Conservation (phyloP, 2,888 invertebrate species). For the Maniola hyperantus region DNA sequence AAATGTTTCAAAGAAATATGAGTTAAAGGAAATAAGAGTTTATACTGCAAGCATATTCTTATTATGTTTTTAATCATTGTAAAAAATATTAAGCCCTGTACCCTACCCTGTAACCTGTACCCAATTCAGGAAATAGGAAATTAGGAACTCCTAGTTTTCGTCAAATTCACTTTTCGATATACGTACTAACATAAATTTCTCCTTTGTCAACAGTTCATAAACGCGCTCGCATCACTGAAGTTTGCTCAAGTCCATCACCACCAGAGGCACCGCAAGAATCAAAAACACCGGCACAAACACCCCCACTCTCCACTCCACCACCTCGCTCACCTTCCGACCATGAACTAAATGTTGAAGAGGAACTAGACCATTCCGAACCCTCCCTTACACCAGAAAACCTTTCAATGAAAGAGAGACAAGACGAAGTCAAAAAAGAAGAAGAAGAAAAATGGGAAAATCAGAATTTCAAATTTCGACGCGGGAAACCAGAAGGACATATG, state of each 20-base stretch:
- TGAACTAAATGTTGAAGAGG: slow-evolving; percentile 82
- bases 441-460: slow-evolving; percentile 73
- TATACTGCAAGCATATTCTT: background rate
- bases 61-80: background rate
- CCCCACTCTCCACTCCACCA: slow-evolving; percentile 66
- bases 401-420: slow-evolving; percentile 87
- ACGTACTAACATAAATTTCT: slow-evolving; percentile 14
- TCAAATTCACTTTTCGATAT: too few relatives aligned
- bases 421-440: slow-evolving; percentile 78
- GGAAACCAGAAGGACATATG: slow-evolving; percentile 50
- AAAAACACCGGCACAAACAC: slow-evolving; percentile 64
- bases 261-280: slow-evolving; percentile 58
- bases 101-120: background rate
- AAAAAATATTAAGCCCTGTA: too few relatives aligned
- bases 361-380: slow-evolving; percentile 75
- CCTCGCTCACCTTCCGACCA: slow-evolving; percentile 77
- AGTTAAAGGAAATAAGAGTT: background rate
- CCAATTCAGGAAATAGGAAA: too few relatives aligned
- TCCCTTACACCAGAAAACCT: slow-evolving; percentile 90
- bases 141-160: background rate
- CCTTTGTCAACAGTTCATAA: slow-evolving; percentile 74
- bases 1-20: slow-evolving; percentile 12
- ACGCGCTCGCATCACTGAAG: slow-evolving; percentile 75
- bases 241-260: slow-evolving; percentile 73
- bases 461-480: slow-evolving; percentile 71